phyloP scores from a whole-genome alignment of 2,113 vertebrate genomes.

The Gymnogyps californianus region DNA sequence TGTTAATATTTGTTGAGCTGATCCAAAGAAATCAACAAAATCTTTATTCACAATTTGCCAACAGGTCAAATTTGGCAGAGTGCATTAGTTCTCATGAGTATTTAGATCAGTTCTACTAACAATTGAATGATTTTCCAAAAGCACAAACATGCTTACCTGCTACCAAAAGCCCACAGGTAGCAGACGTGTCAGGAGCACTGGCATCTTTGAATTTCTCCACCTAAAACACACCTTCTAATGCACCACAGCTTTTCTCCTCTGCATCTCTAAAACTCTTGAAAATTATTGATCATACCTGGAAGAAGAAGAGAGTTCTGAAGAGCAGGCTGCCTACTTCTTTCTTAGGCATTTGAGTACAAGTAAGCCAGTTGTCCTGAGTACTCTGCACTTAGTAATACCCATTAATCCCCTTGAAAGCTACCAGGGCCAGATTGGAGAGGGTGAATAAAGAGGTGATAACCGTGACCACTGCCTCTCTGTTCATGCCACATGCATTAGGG shows the following conservation, averaged over 20 bases:
- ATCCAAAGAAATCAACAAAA: not conserved
- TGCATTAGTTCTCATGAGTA: not conserved
- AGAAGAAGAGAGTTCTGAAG: not conserved
- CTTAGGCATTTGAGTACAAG: not conserved
- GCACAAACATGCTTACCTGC: not conserved
- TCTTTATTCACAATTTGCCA: not conserved
- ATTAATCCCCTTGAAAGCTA: not conserved
- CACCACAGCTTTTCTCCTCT: not conserved
- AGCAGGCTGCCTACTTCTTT: not conserved
- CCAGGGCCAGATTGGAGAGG: not conserved
- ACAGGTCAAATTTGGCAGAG: not conserved
- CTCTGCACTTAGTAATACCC: not conserved
- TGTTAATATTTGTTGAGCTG: not conserved
- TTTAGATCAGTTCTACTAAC: not conserved
- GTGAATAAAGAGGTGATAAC: not conserved
- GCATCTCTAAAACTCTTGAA: not conserved
- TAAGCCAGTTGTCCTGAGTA: not conserved
- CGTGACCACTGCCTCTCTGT: not conserved
- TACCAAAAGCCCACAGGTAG: not conserved
- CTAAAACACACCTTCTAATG: not conserved
- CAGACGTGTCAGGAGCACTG: not conserved
- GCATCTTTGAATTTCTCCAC: not conserved
- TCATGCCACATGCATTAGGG: not conserved
- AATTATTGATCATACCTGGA: not conserved
- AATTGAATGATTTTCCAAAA: not conserved